Conservation (phyloP, 2,113 vertebrate genomes). For the Laterallus jamaicensis region DNA sequence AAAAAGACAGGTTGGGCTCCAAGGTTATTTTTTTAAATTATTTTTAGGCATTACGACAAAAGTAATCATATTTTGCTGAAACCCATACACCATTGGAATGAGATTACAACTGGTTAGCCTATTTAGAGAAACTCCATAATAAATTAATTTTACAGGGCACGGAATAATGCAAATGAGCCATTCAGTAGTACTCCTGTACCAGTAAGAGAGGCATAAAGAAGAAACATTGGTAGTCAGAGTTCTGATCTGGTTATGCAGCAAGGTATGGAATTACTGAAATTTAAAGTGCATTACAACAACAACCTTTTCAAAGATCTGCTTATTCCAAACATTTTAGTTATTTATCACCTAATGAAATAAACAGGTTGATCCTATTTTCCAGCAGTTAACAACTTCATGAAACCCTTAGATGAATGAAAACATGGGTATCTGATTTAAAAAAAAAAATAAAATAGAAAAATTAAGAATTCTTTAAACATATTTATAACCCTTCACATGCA, state of each 20-base stretch:
- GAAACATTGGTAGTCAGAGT: slow-evolving; percentile 36
- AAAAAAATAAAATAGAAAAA: not conserved
- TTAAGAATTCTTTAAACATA: not conserved
- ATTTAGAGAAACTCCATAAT: slow-evolving; percentile 47
- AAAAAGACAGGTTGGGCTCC: not conserved
- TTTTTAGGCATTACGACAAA: slow-evolving; percentile 2
- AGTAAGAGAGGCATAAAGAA: slow-evolving; percentile 41
- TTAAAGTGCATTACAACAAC: not conserved
- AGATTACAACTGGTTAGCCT: slow-evolving; percentile 58
- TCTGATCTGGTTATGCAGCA: not conserved
- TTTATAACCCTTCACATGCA: not conserved
- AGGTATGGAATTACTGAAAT: not conserved
- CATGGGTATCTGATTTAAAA: not conserved
- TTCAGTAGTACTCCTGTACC: not conserved
- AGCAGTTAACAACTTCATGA: not conserved
- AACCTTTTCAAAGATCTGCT: slow-evolving; percentile 7
- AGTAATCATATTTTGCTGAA: slow-evolving; percentile 35
- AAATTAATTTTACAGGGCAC: slow-evolving; percentile 58
- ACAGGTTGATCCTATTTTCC: slow-evolving; percentile 8
- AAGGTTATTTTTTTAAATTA: not conserved
- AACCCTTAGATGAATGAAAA: not conserved
- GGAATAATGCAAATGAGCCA: slow-evolving; percentile 60
- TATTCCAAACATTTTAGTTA: not conserved
- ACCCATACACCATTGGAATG: not conserved
- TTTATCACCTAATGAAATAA: slow-evolving; percentile 44